Conservation (phyloP, 2,797 vertebrate genomes). For the Chelonia mydas region DNA sequence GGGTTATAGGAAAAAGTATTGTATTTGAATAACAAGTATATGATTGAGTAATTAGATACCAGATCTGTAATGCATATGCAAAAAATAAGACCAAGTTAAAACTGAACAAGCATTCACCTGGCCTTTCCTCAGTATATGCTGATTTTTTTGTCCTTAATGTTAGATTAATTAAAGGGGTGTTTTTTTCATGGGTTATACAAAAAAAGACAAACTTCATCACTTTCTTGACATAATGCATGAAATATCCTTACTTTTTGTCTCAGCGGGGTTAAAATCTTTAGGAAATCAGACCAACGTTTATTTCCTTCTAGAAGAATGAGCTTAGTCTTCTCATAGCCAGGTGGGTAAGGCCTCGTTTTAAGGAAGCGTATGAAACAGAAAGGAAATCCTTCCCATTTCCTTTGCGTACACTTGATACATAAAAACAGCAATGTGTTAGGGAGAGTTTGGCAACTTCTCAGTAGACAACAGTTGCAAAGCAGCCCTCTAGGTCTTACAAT, state of each 20-base stretch:
- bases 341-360: slow-evolving; percentile 54
- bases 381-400: slow-evolving; percentile 71
- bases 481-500: slow-evolving; percentile 34
- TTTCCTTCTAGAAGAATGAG: slow-evolving; percentile 55
- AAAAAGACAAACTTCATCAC: not conserved
- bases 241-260: not conserved
- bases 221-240: not conserved
- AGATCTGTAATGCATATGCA: accelerated
- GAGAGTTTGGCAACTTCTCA: not conserved
- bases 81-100: not conserved
- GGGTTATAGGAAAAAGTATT: not conserved
- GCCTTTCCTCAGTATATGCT: not conserved
- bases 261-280: not conserved
- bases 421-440: not conserved
- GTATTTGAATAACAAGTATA: not conserved
- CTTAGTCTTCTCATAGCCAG: slow-evolving; percentile 57
- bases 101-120: not conserved
- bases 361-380: slow-evolving; percentile 62
- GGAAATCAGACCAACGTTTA: slow-evolving; percentile 32
- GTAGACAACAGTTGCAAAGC: not conserved
- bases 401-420: slow-evolving; percentile 25
- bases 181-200: not conserved
- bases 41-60: not conserved
- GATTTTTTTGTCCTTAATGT: not conserved
- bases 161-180: not conserved